These are phyloP conservation scores for Tenthredo notha DNA, from an alignment of 2,888 invertebrate species.

Conservation along the genomic window DNA sequence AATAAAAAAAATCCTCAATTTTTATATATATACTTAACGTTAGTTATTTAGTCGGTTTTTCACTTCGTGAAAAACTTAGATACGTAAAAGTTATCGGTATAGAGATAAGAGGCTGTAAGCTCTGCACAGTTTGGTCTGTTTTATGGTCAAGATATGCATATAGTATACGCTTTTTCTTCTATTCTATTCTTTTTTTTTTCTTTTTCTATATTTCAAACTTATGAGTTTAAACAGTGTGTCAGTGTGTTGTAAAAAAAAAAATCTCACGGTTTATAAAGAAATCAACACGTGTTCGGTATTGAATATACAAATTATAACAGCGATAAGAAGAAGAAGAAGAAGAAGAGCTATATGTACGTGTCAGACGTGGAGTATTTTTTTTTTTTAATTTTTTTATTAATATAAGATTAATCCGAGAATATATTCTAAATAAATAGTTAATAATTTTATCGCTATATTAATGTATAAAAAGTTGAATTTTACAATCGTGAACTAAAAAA, in stretches of 20 bases:
- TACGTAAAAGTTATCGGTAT: background rate
- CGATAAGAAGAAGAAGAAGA: background rate
- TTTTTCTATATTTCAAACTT: background rate
- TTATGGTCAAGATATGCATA: background rate
- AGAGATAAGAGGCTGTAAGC: background rate
- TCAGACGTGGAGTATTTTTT: background rate
- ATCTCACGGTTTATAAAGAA: background rate
- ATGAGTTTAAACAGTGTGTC: background rate
- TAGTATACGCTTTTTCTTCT: background rate
- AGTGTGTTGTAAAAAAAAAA: background rate
- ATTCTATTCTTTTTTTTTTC: no score
- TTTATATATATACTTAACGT: background rate
- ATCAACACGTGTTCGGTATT: conserved; percentile 18
- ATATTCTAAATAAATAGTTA: background rate
- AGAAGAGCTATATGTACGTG: background rate
- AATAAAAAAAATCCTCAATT: background rate
- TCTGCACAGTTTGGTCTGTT: background rate
- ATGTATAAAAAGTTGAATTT: background rate
- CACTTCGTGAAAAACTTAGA: background rate
- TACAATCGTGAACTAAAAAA: background rate
- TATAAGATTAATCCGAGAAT: background rate
- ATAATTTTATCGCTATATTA: background rate
- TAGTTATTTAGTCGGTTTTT: background rate
- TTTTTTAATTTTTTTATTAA: background rate
- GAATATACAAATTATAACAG: conserved; percentile 10